Conservation (phyloP, 2,113 vertebrate species). For the Oxyura jamaicensis region DNA sequence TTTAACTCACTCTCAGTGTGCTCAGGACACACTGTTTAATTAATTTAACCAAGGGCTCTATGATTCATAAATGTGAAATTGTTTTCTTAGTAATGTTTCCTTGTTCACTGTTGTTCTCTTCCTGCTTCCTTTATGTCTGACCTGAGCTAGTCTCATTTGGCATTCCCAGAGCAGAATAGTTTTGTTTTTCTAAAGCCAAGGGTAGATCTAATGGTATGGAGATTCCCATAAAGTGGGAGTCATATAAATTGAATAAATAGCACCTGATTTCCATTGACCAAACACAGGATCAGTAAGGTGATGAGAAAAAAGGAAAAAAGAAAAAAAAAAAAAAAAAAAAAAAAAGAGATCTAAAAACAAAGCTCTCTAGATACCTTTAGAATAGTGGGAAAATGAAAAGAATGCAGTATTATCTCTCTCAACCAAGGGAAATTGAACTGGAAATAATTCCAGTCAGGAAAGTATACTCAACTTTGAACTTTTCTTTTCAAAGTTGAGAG, state of each 20-base stretch:
- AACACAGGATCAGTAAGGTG: background rate
- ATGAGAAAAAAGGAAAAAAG: background rate
- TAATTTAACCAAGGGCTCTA: conserved; percentile 29
- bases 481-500: conserved; percentile 40
- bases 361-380: background rate
- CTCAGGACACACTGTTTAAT: background rate
- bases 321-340: background rate
- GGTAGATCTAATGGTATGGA: background rate
- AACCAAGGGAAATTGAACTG: background rate
- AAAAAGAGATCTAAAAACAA: background rate
- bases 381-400: background rate
- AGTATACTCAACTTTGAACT: background rate
- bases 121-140: conserved; percentile 59
- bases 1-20: background rate
- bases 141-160: background rate
- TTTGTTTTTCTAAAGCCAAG: conserved; percentile 43
- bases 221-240: conserved; percentile 45
- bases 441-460: conserved; percentile 31
- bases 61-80: conserved; percentile 23
- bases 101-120: conserved; percentile 50
- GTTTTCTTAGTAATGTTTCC: conserved; percentile 52
- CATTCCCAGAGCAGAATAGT: conserved; percentile 1
- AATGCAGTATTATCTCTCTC: background rate
- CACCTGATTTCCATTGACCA: conserved; percentile 38
- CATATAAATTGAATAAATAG: conserved; percentile 29